Conservation (phyloP, 2,797 vertebrate genomes). For the Petrocephalus sullivani region DNA sequence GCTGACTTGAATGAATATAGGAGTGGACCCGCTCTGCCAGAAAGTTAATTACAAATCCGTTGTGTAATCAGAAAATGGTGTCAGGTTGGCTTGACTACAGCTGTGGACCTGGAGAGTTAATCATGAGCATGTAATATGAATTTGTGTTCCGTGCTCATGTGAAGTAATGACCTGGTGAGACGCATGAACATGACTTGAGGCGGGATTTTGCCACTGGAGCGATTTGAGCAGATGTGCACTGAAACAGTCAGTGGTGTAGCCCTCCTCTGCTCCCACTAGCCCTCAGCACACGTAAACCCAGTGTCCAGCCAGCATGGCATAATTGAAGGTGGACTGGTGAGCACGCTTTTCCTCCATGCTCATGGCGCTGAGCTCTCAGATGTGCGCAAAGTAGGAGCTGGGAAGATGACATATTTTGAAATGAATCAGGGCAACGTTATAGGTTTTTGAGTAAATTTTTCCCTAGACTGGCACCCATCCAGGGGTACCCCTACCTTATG, state of each 20-base stretch:
- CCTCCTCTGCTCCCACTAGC: neutral
- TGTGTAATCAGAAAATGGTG: neutral
- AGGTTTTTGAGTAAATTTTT: neutral
- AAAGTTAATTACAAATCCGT: conserved; percentile 1
- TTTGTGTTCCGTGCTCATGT: neutral
- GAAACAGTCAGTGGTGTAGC: neutral
- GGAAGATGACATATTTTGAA: neutral
- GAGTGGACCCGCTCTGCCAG: neutral
- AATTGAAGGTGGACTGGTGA: conserved; percentile 23
- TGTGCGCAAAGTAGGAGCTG: neutral
- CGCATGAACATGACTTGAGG: neutral
- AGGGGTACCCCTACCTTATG: neutral
- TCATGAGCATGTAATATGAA: neutral
- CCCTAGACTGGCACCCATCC: neutral
- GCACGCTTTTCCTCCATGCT: neutral
- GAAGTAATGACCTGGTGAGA: neutral
- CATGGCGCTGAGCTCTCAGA: neutral
- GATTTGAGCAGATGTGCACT: neutral
- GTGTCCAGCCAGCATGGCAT: neutral
- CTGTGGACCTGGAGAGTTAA: neutral
- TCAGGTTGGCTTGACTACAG: neutral
- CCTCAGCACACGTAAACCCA: neutral
- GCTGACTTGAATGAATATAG: neutral
- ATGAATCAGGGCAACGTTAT: neutral
- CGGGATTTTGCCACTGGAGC: neutral